A percentile compares a stretch with the other conserved stretches of the same genome.
phyloP scores from a whole-genome alignment of 35 echinoderm and acorn worm genomes.

The Ptychodera flava region DNA sequence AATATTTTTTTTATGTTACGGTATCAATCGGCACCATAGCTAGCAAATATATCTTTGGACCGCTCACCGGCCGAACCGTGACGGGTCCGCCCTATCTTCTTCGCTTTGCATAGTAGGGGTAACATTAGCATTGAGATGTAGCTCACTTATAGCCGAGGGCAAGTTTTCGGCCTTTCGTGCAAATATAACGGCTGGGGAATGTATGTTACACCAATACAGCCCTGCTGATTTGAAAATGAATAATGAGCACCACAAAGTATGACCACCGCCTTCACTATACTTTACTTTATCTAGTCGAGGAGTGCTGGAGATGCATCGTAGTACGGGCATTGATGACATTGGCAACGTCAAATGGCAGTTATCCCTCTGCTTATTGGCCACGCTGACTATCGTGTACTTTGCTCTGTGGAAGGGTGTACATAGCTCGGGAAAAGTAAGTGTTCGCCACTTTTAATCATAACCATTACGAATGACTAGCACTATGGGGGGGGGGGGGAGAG shows the following conservation, averaged over 20 bases:
- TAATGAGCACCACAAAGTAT: no score
- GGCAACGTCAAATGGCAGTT: constrained; percentile 54
- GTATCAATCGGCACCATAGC: no score
- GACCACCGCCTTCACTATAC: no score
- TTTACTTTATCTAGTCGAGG: constrained; percentile 40
- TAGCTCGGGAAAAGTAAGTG: constrained; percentile 61
- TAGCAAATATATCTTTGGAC: no score
- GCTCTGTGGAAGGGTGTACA: constrained; percentile 75
- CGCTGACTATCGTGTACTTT: constrained; percentile 47
- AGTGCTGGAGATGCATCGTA: constrained; percentile 35
- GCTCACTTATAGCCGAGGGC: no score
- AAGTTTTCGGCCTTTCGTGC: neutral
- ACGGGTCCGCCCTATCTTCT: no score
- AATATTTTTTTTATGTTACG: no score
- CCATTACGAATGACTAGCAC: no score
- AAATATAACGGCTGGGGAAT: neutral
- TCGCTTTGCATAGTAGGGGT: no score
- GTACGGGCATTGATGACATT: constrained; percentile 45
- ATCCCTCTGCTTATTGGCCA: constrained; percentile 42
- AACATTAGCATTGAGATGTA: no score
- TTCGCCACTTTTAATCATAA: neutral
- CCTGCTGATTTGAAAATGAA: neutral
- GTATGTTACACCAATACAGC: neutral
- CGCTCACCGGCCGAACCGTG: no score
- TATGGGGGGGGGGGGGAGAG: no score